Evolutionary conservation across 2,113 vertebrate genomes (phyloP), one percentile per base, ranked within the genome.

Genomic region (Paramisgurnus dabryanus): DNA sequence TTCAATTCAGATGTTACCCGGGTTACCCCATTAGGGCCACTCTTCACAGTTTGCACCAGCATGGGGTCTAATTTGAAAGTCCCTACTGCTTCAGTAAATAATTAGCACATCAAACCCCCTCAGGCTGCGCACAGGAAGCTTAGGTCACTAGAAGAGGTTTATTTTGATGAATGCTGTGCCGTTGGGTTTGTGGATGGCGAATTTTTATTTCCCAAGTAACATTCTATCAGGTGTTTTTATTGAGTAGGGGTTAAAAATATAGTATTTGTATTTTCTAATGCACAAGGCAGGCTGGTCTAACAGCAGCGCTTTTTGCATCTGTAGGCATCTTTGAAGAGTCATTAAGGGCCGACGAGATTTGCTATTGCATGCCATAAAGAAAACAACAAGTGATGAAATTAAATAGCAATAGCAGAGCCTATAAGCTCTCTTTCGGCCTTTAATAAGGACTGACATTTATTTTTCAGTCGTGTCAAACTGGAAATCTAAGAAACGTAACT

Each of bases 11-110:
- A 87, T 90, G 90, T 92, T 91, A 85, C 90, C 92, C 87, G 85
- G 90, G 90, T 91, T 90, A 92, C 91, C 87, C 85, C 84, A 87
- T 90, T 85, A 88, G 89, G 88, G 85, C 87, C 69, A 85, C 85
- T 90, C 89, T 85, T 86, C 83, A 83, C 84, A 84, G 87, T 89
- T 87, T 86, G 85, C 87, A 80, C 83, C 82, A 79, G 88, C 82
- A 80, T 86, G 67, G 85, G 87, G 87, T 90, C 90, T 90, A 88
- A 92, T 92, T 90, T 87, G 86, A 90, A 91, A 84, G 87, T 87
- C 88, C 89, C 89, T 91, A 90, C 90, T 89, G 89, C 90, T 90
- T 90, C 90, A 90, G 90, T 91, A 92, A 92, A 93, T 94, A 92
- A 93, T 93, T 93, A 92, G 90, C 86, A 86, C 88, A 86, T 79